Percentiles rank a stretch among this genome's conserved stretches.
Conservation (phyloP, 1,140 invertebrate species). For the Andricus grossulariae region DNA sequence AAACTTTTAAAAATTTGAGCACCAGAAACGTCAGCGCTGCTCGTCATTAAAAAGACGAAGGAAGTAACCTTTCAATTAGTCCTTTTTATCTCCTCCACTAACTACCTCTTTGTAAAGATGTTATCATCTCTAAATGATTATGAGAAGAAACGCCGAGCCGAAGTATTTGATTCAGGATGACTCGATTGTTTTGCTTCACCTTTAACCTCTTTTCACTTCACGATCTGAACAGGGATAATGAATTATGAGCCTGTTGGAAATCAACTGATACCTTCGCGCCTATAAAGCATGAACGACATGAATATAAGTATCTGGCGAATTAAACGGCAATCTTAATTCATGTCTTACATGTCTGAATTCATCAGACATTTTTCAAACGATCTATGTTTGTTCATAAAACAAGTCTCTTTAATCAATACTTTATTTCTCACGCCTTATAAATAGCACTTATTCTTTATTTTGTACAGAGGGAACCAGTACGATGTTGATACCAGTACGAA, state of each 20-base stretch:
- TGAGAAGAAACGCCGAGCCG: not conserved
- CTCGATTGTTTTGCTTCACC: slow-evolving; percentile 3
- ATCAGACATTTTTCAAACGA: slow-evolving; percentile 1
- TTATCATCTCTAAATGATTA: not conserved
- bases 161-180: slow-evolving; percentile 6
- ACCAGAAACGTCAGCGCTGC: not conserved
- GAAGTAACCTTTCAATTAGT: not conserved
- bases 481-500: too few relatives aligned
- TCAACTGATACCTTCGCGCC: slow-evolving; percentile 17
- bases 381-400: not conserved
- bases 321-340: slow-evolving; percentile 1
- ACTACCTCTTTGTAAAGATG: not conserved
- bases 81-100: not conserved
- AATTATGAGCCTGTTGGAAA: not conserved
- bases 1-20: slow-evolving; percentile 3
- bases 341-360: not conserved
- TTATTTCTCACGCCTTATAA: not conserved
- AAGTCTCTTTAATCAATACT: not conserved
- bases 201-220: slow-evolving; percentile 21
- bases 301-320: not conserved
- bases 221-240: not conserved
- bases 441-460: not conserved
- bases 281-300: slow-evolving; percentile 10
- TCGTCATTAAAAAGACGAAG: not conserved
- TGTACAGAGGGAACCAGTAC: too few relatives aligned